phyloP scores from a whole-genome alignment of 2,797 vertebrate genomes.

The Rhabdomys pumilio region DNA sequence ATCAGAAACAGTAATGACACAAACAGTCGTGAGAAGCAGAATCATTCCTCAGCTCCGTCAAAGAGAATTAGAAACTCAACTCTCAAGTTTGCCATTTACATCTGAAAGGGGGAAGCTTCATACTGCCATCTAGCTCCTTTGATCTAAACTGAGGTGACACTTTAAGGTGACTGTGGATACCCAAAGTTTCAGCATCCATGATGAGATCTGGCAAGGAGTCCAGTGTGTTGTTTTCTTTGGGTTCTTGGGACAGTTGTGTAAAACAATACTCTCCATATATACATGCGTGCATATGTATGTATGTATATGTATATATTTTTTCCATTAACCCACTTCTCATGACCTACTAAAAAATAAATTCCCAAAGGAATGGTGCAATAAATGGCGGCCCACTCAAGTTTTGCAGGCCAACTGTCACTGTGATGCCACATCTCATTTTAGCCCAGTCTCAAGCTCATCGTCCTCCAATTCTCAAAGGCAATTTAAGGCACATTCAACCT shows the following conservation, averaged over 20 bases:
- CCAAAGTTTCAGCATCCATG: constrained; percentile 29
- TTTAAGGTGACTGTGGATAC: constrained; percentile 25
- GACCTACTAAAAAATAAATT: constrained; percentile 69
- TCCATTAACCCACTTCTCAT: constrained; percentile 60
- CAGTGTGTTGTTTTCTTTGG: constrained; percentile 41
- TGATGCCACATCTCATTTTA: constrained; percentile 76
- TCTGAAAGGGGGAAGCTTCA: constrained; percentile 48
- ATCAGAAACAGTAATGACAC: constrained; percentile 47
- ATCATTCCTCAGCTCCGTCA: not conserved
- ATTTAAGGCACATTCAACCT: constrained; percentile 52
- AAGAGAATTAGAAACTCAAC: constrained; percentile 23
- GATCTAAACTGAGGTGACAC: constrained; percentile 25
- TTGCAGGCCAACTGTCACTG: constrained; percentile 59
- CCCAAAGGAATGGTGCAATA: constrained; percentile 44
- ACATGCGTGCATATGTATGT: not conserved
- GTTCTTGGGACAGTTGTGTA: not conserved
- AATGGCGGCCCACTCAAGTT: constrained; percentile 39
- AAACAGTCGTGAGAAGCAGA: constrained; percentile 15
- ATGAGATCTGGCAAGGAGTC: constrained; percentile 14
- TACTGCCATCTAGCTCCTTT: constrained; percentile 7
- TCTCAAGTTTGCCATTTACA: not conserved
- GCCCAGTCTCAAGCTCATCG: constrained; percentile 54
- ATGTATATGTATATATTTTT: not conserved
- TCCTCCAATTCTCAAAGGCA: constrained; percentile 68
- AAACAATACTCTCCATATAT: not conserved